Base-by-base conservation (phyloP, 1,140 invertebrate genomes). In the Dufourea novaeangliae region DNA sequence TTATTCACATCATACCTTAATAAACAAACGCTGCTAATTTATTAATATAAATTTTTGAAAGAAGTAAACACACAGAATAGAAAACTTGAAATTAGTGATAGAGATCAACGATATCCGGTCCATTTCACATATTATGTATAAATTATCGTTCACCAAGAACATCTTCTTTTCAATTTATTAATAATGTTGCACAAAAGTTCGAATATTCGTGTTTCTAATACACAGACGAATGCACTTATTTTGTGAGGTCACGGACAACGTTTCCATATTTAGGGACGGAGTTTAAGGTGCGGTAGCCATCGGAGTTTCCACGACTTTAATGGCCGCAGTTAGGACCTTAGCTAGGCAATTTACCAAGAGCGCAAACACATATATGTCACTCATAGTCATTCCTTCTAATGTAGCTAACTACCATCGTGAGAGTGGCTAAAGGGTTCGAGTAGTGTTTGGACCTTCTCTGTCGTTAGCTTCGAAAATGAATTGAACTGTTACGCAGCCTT, bases 311-410 rank as follows among this genome's bases (percentile, higher is more conserved):
- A 22, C 25, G 71, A 74, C 62, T 67, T 74, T 74, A 74, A 74
- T 67, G 71, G 37, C 34, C 20, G 14, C 29, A 66, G 71, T 74
- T 66, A 67, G 50, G n/a, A 11, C 44, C 62, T 66, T 54, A 67
- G 46, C 27, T n/a, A 34, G 37, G 46, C 62, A 74, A 67, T 74
- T 66, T 74, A 56, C 61, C 46, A 27, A 7, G 71, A 41, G 39
- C 54, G 37, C 50, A 74, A 74, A 74, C 71, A 66, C 62, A 32
- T 56, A 67, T 56, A 74, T 50, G 62, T 67, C 61, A 74, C 62
- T 66, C 71, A 56, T 74, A 67, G 62, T 66, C 71, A 56, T 74
- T 74, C 62, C 62, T 74, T 67, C 71, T 74, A 74, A 74, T 74
- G 62, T 66, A 74, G 64, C 71, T 67, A 74, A 67, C 71, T 74